Base-by-base conservation (phyloP, 2,113 vertebrate species). In the Burhinus bistriatus region DNA sequence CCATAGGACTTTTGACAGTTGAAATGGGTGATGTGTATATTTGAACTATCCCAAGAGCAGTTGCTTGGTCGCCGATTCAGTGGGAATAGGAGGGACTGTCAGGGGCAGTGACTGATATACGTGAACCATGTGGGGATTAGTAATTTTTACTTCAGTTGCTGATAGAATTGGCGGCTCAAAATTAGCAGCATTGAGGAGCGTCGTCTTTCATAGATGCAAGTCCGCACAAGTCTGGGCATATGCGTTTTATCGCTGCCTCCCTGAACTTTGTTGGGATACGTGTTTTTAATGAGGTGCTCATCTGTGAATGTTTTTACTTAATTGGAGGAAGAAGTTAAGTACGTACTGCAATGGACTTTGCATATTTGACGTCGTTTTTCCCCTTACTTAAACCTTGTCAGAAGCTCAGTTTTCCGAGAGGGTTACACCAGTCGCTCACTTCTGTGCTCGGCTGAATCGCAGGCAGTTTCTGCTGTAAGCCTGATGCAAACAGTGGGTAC, bases 211-310 rank as follows among this genome's bases (percentile, higher is more conserved):
- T 1, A 40, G 65, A 2, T 54, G 7, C 8, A 16, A 45, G 12
- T 38, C 45, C 19, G 17, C 52, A 21, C 22, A 25, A 19, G 29
- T 61, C 20, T 73, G 83, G 51, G 36, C 44, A 1, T 15, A 8
- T 18, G 15, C 14, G 0, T 47, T 1, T 93, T 55, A 13, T 66
- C 54, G 4, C 42, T 80, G 65, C n/a, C 52, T 83, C 73, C 57
- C 66, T 87, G 29, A 36, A 78, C 49, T 82, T 21, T 61, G 32
- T 15, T 51, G 78, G 81, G 57, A 61, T 52, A 3, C 1, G 0
- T 19, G 73, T 65, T 32, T 88, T 68, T 44, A 54, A 90, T 17
- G 42, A 97, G 58, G n/a, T 71, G 62, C 62, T 92, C 27, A 83
- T 75, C 70, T 83, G 5, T 17, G 21, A 54, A 19, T 79, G 49